Conservation (phyloP, 2,888 invertebrate genomes). For the Brenthis hecate region DNA sequence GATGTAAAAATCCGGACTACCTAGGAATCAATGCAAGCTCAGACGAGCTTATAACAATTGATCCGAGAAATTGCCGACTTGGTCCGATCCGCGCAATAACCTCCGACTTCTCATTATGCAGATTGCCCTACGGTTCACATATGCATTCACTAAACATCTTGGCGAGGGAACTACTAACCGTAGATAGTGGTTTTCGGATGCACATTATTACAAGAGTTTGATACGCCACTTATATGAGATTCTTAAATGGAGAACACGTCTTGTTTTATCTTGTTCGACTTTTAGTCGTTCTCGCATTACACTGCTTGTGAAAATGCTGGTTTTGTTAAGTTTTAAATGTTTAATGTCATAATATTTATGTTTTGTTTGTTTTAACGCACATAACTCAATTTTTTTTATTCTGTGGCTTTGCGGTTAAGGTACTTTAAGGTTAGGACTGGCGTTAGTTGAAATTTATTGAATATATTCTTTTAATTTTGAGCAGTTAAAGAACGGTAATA, state of each 20-base stretch:
- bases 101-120: conserved; percentile 76
- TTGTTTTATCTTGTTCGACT: background rate
- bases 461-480: too few species aligned
- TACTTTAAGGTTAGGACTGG: too few species aligned
- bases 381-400: too few species aligned
- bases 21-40: conserved; percentile 60
- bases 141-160: conserved; percentile 68
- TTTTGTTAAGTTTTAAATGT: too few species aligned
- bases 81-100: conserved; percentile 72
- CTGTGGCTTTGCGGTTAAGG: too few species aligned
- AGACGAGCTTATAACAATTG: conserved; percentile 66
- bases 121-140: conserved; percentile 67
- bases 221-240: conserved; percentile 26
- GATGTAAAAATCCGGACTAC: conserved; percentile 30
- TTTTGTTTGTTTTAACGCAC: too few species aligned
- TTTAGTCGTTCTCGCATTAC: background rate
- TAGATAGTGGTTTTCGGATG: conserved; percentile 37
- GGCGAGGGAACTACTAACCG: conserved; percentile 39
- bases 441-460: too few species aligned
- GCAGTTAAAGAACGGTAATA: too few species aligned
- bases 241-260: conserved; percentile 5
- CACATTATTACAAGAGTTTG: conserved; percentile 33
- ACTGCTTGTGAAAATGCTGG: background rate
- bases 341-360: too few species aligned
- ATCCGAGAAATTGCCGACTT: conserved; percentile 70